A percentile compares a stretch with the other conserved stretches of the same genome.
Conservation (phyloP, 2,797 vertebrate genomes). For the Artibeus jamaicensis region DNA sequence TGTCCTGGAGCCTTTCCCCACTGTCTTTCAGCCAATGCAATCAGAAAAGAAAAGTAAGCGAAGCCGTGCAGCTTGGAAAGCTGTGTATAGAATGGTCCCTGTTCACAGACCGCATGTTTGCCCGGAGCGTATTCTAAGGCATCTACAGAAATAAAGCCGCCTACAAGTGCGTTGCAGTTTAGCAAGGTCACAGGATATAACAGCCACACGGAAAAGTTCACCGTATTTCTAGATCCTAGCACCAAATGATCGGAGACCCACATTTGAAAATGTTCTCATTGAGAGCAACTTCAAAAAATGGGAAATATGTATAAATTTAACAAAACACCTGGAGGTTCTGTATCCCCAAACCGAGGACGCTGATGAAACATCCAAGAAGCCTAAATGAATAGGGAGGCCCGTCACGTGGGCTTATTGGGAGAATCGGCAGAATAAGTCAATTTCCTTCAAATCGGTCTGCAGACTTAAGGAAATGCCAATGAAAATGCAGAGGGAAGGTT, state of each 20-base stretch:
- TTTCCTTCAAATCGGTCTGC: not conserved
- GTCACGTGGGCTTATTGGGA: not conserved
- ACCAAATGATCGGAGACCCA: not conserved
- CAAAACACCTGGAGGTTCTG: not conserved
- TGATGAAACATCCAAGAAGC: not conserved
- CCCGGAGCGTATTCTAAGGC: not conserved
- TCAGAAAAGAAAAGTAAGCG: not conserved
- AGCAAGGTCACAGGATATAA: not conserved
- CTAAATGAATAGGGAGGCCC: not conserved
- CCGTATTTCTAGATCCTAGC: not conserved
- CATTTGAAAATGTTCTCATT: conserved; percentile 1
- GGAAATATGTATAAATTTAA: not conserved
- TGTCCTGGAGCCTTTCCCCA: not conserved
- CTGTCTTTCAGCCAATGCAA: not conserved
- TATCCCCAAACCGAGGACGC: not conserved
- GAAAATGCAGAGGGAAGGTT: not conserved
- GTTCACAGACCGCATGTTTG: not conserved
- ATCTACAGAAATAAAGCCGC: not conserved
- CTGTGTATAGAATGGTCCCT: not conserved
- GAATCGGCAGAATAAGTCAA: not conserved
- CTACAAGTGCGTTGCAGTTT: not conserved
- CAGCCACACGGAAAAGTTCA: not conserved
- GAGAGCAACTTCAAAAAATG: not conserved
- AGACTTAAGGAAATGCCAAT: conserved; percentile 6
- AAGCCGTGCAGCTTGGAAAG: not conserved